phyloP scores from a whole-genome alignment of 1,140 invertebrate species.

The Calephelis nemesis region DNA sequence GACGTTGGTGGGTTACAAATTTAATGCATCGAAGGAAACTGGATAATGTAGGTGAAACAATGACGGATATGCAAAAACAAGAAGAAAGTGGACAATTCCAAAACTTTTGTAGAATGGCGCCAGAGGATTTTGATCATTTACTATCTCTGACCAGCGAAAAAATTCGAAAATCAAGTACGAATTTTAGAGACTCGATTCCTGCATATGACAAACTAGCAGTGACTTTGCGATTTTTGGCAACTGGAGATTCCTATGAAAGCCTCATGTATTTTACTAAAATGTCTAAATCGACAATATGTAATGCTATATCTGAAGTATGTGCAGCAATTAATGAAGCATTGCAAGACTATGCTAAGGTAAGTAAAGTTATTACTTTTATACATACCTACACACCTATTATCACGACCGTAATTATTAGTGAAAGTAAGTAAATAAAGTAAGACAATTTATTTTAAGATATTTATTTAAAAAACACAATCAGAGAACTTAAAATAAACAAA shows the following conservation, averaged over 20 bases:
- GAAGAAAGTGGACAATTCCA: slow-evolving; percentile 24
- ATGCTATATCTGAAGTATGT: slow-evolving; percentile 25
- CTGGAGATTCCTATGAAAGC: slow-evolving; percentile 31
- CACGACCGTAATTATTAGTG: slow-evolving; percentile 28
- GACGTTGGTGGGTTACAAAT: slow-evolving; percentile 31
- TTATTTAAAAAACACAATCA: slow-evolving; percentile 30
- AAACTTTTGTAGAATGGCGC: slow-evolving; percentile 24
- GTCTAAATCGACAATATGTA: slow-evolving; percentile 30
- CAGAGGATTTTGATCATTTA: slow-evolving; percentile 37
- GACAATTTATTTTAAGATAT: slow-evolving; percentile 26
- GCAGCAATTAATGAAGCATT: slow-evolving; percentile 19
- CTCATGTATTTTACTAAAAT: slow-evolving; percentile 31
- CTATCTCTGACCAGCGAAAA: slow-evolving; percentile 32
- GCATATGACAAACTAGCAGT: slow-evolving; percentile 33
- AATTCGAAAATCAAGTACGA: slow-evolving; percentile 30
- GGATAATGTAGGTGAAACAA: slow-evolving; percentile 26
- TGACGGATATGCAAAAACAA: slow-evolving; percentile 25
- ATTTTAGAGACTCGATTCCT: slow-evolving; percentile 36
- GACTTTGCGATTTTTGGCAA: slow-evolving; percentile 5
- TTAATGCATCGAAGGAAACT: slow-evolving; percentile 30
- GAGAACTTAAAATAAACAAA: slow-evolving; percentile 31
- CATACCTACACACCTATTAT: slow-evolving; percentile 20
- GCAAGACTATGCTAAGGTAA: slow-evolving; percentile 22
- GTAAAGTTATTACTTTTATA: slow-evolving; percentile 24
- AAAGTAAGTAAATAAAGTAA: slow-evolving; percentile 27